Evolutionary conservation across 2,113 vertebrate genomes (phyloP).

Genomic region (Sula dactylatra): DNA sequence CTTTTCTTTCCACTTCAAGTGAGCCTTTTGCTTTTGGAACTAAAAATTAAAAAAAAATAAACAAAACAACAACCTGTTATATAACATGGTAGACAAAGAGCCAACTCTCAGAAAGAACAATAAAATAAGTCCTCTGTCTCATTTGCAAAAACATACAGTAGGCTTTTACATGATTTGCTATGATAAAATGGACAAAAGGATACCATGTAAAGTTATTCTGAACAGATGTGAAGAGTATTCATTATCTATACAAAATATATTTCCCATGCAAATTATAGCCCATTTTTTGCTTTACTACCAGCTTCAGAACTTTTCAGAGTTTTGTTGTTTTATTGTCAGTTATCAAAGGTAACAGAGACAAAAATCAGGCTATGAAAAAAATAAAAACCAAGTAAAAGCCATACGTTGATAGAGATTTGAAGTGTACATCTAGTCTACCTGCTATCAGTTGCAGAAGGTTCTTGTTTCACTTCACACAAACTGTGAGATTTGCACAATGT

Average conservation of each 20-base stretch:
- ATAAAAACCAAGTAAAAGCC: neutral
- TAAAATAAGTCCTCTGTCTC: neutral
- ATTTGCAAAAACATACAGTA: neutral
- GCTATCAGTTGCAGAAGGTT: neutral
- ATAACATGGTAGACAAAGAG: neutral
- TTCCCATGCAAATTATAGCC: neutral
- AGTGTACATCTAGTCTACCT: neutral
- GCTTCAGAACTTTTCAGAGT: neutral
- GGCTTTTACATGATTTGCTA: neutral
- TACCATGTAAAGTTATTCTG: neutral
- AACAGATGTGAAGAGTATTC: neutral
- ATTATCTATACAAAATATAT: neutral
- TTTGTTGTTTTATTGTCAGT: neutral
- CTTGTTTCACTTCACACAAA: neutral
- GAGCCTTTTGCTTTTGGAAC: constrained; percentile 34
- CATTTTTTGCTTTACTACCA: neutral
- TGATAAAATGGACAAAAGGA: neutral
- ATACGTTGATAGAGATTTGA: neutral
- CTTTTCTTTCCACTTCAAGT: constrained; percentile 14
- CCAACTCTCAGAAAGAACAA: neutral
- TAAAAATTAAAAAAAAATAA: constrained; percentile 10
- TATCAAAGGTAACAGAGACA: neutral
- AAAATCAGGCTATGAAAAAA: neutral
- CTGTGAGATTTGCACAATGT: neutral
- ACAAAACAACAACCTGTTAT: neutral